These are phyloP conservation scores for Anagyrus pseudococci DNA, from an alignment of 2,888 invertebrate species.

Conservation along the genomic window DNA sequence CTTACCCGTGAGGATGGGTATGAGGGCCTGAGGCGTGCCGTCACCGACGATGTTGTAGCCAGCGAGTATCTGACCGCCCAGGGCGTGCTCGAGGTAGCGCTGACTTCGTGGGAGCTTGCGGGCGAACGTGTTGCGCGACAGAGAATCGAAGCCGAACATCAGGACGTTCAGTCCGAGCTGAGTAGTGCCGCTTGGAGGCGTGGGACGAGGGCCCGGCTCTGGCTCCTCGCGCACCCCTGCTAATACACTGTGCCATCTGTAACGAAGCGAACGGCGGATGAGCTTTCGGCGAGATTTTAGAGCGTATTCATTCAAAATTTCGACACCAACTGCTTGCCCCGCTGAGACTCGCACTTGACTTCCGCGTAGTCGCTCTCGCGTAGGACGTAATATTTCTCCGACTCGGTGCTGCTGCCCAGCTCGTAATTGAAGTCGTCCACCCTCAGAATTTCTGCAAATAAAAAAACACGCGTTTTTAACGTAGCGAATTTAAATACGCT, in stretches of 20 bases:
- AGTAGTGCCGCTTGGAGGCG: constrained; percentile 51
- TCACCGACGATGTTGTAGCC: constrained; percentile 87
- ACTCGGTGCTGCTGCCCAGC: constrained; percentile 65
- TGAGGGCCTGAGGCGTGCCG: constrained; percentile 85
- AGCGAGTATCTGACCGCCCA: constrained; percentile 72
- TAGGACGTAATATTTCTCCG: constrained; percentile 69
- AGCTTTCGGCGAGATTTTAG: background rate
- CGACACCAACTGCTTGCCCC: constrained; percentile 62
- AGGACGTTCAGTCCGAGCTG: constrained; percentile 74
- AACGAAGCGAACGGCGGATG: background rate
- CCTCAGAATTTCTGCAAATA: constrained; percentile 71
- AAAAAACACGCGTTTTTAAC: background rate
- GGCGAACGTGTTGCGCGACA: constrained; percentile 83
- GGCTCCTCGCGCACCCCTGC: constrained; percentile 68
- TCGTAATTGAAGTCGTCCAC: constrained; percentile 69
- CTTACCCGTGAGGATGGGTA: constrained; percentile 85
- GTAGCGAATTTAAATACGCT: background rate
- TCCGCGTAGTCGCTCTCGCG: constrained; percentile 75
- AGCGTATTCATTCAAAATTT: constrained; percentile 6
- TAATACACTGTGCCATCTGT: constrained; percentile 73
- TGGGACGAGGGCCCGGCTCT: constrained; percentile 59
- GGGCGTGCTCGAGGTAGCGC: constrained; percentile 69
- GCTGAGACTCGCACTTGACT: constrained; percentile 68
- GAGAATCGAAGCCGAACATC: constrained; percentile 88
- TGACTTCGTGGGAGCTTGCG: constrained; percentile 80